Evolutionary conservation across 2,888 invertebrate species (phyloP), one percentile per base, ranked within the genome.

Genomic region (Pheosia tremula): DNA sequence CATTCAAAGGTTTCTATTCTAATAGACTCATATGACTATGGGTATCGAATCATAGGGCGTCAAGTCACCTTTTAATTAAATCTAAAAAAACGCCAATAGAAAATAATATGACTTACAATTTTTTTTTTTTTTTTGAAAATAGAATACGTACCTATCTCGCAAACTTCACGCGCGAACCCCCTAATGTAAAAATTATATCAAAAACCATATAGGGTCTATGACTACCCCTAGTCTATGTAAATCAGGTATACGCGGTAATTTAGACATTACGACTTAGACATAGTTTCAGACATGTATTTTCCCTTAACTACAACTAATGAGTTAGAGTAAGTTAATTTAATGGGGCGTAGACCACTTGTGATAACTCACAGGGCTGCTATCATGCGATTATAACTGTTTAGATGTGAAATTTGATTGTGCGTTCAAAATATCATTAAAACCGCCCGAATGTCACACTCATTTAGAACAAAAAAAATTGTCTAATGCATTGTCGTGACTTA

Each of bases 281-380:
- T 94, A 94, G 95, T 94, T 86, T 95, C 95, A 95, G 95, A 95
- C 95, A 95, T 95, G 94, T 94, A 89, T 91, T 93, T 70, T 87
- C 77, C 77, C 89, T 91, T 88, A 88, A 74, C 85, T 87, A 88
- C 79, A 74, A 78, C 74, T 75, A 81, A 68, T 73, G 77, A 74
- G 47, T 71, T 66, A 68, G 69, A 77, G 74, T 76, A 69, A 50
- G 5, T 49, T 24, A 24, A 11, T 47, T 47, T 47, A 47, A 6
- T 47, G 47, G n/a, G 47, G 47, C 47, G 47, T 47, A 4, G 8
- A 10, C 10, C n/a, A 47, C 47, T 47, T 47, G 47, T 9, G 11
- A 47, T 47, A 47, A 47, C 47, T 47, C 47, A 47, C n/a, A 47
- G 47, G 24, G 57, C 37, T 50, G 24, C 24, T 24, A 24, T 1